Percentiles rank a stretch among this genome's conserved stretches.
These are phyloP conservation scores for Ethmia dodecea DNA, from an alignment of 2,888 invertebrate species.

Conservation along the genomic window DNA sequence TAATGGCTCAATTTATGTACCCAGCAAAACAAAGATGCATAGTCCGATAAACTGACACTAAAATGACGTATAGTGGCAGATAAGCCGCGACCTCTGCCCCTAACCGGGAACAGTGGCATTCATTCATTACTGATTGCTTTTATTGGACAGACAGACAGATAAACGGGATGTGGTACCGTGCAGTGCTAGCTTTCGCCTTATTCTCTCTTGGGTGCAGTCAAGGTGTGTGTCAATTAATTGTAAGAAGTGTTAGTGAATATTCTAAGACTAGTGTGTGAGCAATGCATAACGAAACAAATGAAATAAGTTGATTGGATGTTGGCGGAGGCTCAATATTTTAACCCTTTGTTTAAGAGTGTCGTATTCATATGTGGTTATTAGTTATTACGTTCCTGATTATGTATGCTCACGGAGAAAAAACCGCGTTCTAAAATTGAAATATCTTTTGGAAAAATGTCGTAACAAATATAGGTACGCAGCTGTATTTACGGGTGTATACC, in stretches of 20 bases:
- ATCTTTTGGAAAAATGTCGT: no score
- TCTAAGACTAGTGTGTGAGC: no score
- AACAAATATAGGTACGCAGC: no score
- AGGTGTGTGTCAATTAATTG: conserved; percentile 12
- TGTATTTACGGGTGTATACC: no score
- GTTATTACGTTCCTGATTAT: no score
- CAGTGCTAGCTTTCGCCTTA: neutral
- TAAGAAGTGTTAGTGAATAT: neutral
- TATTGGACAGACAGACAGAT: neutral
- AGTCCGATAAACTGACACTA: neutral
- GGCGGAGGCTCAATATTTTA: no score
- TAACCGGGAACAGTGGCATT: conserved; percentile 2
- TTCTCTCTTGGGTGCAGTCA: conserved; percentile 5
- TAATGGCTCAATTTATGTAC: neutral
- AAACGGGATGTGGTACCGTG: conserved; percentile 8
- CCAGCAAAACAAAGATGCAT: neutral
- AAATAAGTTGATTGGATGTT: no score
- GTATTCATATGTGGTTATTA: no score
- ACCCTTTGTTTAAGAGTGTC: no score
- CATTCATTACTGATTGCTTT: conserved; percentile 4
- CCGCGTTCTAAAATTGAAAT: no score
- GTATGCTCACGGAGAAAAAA: no score
- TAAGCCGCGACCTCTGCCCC: conserved; percentile 10
- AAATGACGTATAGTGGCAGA: conserved; percentile 7
- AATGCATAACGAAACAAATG: no score